Evolutionary conservation across 2,113 vertebrate species (phyloP).

Genomic region (Phylloscopus trochilus): DNA sequence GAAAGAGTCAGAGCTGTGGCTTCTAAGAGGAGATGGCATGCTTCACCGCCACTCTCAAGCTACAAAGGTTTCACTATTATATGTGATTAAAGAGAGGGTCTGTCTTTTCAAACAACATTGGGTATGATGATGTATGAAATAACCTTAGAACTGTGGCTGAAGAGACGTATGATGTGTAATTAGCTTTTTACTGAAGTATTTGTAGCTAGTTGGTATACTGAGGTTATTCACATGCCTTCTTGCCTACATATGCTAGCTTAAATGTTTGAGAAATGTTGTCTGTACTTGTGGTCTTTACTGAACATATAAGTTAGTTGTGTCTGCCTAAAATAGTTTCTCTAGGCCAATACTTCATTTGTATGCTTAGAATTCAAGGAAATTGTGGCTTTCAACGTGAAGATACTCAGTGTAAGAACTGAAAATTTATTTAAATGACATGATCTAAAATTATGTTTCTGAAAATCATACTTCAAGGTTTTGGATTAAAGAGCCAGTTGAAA

Average conservation of each 20-base stretch:
- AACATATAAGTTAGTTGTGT: background rate
- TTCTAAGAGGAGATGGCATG: background rate
- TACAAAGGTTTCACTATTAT: background rate
- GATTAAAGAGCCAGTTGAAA: background rate
- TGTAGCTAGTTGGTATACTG: fast-evolving
- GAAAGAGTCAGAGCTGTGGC: background rate
- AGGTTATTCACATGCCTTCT: background rate
- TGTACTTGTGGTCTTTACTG: background rate
- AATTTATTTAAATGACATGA: background rate
- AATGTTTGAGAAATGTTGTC: background rate
- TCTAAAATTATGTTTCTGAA: background rate
- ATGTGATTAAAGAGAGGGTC: background rate
- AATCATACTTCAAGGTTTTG: background rate
- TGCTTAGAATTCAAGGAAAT: background rate
- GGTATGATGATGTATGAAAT: background rate
- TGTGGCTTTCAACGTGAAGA: background rate
- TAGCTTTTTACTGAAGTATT: background rate
- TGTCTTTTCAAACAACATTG: background rate
- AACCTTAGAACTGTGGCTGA: background rate
- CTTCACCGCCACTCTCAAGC: background rate
- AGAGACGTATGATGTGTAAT: background rate
- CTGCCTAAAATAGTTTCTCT: background rate
- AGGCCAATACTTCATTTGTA: background rate
- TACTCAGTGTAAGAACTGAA: background rate
- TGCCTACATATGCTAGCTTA: background rate